phyloP scores from a whole-genome alignment of 2,797 vertebrate species.

The Syncerus caffer region DNA sequence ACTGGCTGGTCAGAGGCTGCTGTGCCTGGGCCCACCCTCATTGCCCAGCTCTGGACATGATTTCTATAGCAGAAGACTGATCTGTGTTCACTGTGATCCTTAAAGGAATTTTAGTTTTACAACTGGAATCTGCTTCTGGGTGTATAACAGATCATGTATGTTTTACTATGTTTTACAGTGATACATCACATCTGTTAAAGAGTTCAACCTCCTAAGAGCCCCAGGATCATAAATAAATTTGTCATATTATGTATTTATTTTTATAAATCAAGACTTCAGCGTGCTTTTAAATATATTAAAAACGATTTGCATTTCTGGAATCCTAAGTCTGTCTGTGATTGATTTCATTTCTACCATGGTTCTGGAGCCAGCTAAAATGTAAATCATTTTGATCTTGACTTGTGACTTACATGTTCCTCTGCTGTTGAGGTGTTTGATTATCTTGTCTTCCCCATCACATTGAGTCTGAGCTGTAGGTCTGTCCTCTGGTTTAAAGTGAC shows the following conservation, averaged over 20 bases:
- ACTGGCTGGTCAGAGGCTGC: not conserved
- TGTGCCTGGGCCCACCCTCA: not conserved
- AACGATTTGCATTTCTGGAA: slow-evolving; percentile 52
- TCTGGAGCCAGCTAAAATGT: not conserved
- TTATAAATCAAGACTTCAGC: slow-evolving; percentile 56
- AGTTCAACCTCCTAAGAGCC: slow-evolving; percentile 51
- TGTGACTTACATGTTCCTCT: not conserved
- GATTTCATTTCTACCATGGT: not conserved
- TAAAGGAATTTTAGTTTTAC: slow-evolving; percentile 4
- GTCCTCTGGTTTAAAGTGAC: not conserved
- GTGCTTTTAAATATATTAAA: slow-evolving; percentile 72
- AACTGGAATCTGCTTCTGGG: slow-evolving; percentile 62
- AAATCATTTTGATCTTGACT: not conserved
- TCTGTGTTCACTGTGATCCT: not conserved
- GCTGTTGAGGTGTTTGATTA: not conserved
- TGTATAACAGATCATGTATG: not conserved
- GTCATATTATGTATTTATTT: slow-evolving; percentile 69
- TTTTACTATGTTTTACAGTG: slow-evolving; percentile 13
- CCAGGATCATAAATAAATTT: slow-evolving; percentile 59
- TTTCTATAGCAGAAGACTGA: not conserved
- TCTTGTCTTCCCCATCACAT: not conserved
- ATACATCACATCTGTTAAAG: slow-evolving; percentile 31
- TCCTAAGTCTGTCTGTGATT: not conserved
- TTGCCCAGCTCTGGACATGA: not conserved
- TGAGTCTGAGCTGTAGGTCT: not conserved